Conservation (phyloP, 2,797 vertebrate species). For the Tauraco hartlaubi region DNA sequence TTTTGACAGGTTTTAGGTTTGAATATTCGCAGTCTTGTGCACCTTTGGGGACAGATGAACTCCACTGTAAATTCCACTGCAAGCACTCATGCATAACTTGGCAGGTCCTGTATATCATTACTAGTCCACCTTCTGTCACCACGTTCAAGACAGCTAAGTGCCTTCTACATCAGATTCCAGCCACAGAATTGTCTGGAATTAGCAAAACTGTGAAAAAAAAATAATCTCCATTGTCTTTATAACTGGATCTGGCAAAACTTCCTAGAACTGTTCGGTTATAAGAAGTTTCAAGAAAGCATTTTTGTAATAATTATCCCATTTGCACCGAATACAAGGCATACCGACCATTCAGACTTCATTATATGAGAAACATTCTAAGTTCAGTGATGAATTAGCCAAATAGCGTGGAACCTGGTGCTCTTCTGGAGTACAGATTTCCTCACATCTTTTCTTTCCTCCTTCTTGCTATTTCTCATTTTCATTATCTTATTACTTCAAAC, state of each 20-base stretch:
- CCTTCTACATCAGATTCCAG: conserved; percentile 19
- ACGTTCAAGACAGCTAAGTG: conserved; percentile 29
- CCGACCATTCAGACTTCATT: conserved; percentile 56
- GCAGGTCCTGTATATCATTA: background rate
- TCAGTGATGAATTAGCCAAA: background rate
- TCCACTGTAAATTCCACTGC: background rate
- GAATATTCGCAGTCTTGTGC: background rate
- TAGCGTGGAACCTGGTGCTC: background rate
- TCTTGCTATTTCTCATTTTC: background rate
- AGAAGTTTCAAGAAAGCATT: conserved; percentile 69
- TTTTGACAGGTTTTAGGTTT: background rate
- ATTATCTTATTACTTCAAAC: background rate
- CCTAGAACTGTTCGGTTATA: conserved; percentile 47
- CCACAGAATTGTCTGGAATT: conserved; percentile 67
- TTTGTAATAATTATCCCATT: conserved; percentile 65
- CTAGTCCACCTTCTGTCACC: conserved; percentile 44
- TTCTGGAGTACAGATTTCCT: background rate
- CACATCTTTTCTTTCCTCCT: background rate
- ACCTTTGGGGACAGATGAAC: background rate
- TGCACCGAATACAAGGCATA: conserved; percentile 59
- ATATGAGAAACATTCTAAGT: conserved; percentile 4
- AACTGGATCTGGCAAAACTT: conserved; percentile 62
- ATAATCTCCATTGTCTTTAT: conserved; percentile 48
- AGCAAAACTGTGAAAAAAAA: background rate
- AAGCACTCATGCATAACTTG: background rate